phyloP scores from a whole-genome alignment of 2,113 vertebrate species.

The Procavia capensis region DNA sequence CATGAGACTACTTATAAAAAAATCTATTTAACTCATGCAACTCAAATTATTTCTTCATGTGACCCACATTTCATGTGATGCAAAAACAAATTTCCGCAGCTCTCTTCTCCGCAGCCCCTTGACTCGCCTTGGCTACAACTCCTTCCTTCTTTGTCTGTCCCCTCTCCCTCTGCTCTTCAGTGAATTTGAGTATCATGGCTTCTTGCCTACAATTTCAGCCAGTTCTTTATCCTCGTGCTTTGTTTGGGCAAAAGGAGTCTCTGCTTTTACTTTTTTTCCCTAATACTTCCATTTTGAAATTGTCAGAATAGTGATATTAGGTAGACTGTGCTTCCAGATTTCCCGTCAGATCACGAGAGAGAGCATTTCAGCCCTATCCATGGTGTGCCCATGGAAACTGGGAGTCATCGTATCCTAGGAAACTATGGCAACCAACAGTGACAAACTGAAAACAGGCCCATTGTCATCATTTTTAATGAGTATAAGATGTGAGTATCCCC shows the following conservation, averaged over 20 bases:
- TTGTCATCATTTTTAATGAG: constrained; percentile 76
- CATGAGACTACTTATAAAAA: background rate
- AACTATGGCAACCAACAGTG: constrained; percentile 79
- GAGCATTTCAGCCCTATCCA: constrained; percentile 65
- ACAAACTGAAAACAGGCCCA: constrained; percentile 74
- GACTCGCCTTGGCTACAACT: background rate
- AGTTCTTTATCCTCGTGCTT: background rate
- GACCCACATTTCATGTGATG: background rate
- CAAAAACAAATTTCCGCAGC: background rate
- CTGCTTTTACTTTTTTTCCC: background rate
- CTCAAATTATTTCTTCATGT: background rate
- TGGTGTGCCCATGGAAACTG: constrained; percentile 77
- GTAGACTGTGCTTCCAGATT: background rate
- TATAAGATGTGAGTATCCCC: constrained; percentile 68
- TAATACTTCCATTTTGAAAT: constrained; percentile 40
- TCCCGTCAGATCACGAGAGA: background rate
- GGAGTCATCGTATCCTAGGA: constrained; percentile 72
- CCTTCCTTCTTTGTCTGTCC: background rate
- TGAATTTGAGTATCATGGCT: background rate
- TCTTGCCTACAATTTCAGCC: background rate
- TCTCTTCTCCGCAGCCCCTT: background rate
- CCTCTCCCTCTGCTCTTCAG: background rate
- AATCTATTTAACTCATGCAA: background rate
- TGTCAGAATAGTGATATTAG: background rate
- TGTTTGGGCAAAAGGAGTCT: background rate